A percentile compares a stretch with the other conserved stretches of the same genome.
phyloP scores from a whole-genome alignment of 2,888 invertebrate species.

The Nasonovia ribisnigri region DNA sequence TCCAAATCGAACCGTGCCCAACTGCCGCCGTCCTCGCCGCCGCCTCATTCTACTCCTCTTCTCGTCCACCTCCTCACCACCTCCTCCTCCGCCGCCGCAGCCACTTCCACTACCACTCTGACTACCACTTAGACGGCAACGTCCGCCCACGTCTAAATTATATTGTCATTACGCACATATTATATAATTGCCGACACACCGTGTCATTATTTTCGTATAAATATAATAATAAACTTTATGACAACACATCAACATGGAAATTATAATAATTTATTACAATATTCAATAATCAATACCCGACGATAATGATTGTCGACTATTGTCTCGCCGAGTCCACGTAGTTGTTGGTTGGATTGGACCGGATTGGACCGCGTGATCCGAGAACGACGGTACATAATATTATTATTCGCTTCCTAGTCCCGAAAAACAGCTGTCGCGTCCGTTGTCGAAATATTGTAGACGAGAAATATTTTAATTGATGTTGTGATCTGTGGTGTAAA shows the following conservation, averaged over 20 bases:
- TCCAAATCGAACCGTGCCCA: not conserved
- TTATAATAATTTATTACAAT: not conserved
- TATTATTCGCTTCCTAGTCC: not conserved
- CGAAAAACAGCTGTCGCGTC: not conserved
- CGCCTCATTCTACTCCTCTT: too few species aligned
- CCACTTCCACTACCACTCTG: not conserved
- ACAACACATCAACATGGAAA: not conserved
- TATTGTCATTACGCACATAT: conserved; percentile 1
- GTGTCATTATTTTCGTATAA: not conserved
- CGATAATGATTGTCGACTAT: not conserved
- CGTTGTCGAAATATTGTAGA: not conserved
- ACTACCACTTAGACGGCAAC: not conserved
- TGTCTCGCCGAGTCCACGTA: not conserved
- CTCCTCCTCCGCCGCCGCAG: too few species aligned
- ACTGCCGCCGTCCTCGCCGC: not conserved
- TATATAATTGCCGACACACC: not conserved
- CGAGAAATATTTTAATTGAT: not conserved
- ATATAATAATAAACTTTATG: not conserved
- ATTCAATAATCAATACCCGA: not conserved
- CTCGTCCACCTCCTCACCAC: too few species aligned
- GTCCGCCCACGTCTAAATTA: conserved; percentile 11
- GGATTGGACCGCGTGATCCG: not conserved
- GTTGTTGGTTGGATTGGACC: not conserved
- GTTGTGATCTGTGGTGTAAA: not conserved
- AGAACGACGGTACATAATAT: not conserved